Evolutionary conservation across 2,888 invertebrate species (phyloP).

Genomic region (Cephus pulcher): DNA sequence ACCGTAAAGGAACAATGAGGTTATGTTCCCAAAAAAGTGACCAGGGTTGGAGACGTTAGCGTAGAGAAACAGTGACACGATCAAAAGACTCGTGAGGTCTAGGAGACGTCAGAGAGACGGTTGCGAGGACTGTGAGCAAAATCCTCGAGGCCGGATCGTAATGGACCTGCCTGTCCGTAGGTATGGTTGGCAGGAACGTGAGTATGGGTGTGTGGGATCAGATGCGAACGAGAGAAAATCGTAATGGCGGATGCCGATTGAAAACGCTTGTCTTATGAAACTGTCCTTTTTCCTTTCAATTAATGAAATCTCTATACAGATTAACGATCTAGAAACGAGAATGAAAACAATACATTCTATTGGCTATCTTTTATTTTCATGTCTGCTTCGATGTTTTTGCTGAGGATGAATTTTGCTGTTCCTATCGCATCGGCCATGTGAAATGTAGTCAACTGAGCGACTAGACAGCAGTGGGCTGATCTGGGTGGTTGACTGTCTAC

Average conservation of each 20-base stretch:
- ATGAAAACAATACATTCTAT: background rate
- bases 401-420: background rate
- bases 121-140: constrained; percentile 57
- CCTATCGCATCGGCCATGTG: background rate
- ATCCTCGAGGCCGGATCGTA: constrained; percentile 27
- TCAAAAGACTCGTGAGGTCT: background rate
- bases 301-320: background rate
- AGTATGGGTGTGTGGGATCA: background rate
- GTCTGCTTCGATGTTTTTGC: background rate
- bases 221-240: background rate
- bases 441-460: background rate
- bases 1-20: background rate
- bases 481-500: background rate
- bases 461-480: background rate
- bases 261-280: background rate
- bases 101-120: constrained; percentile 14
- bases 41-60: background rate
- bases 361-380: background rate
- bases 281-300: background rate
- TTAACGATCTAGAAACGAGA: background rate
- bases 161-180: background rate
- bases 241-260: background rate
- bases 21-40: background rate
- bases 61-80: background rate
- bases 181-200: background rate